Evolutionary conservation across 2,797 vertebrate genomes (phyloP), one percentile per base, ranked within the genome.

Genomic region (Pangasius mekongensis): DNA sequence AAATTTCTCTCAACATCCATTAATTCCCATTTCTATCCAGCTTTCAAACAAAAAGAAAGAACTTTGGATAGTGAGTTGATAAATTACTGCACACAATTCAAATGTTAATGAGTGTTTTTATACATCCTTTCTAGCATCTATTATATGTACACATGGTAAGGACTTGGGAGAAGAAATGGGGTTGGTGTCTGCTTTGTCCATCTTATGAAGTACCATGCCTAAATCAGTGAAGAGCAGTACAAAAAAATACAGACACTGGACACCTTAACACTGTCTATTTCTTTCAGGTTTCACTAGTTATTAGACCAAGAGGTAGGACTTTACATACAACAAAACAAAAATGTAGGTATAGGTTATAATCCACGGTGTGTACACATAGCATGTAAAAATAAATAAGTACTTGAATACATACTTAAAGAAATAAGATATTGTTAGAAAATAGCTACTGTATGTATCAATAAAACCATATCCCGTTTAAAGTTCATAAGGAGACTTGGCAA

Each of bases 371-470:
- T 95, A 94, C 92, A 95, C 94, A 89, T 89, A 94, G 91, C 95
- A 96, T 96, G 95, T 96, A 96, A 96, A 96, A 95, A 96, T 96
- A 96, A 96, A 95, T 96, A 97, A 94, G 93, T 95, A 96, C 93
- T 95, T 90, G 91, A 94, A 94, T 94, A 95, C 93, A 94, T 91
- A 92, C 89, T 95, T 74, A 91, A 95, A 95, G 96, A 96, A 95
- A 95, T 95, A 95, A 95, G 93, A 94, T 91, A 95, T 36, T 84
- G 93, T 94, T 95, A 93, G 94, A 95, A 96, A 94, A 95, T 94
- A 95, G 93, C 95, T 92, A 89, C 86, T 94, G 94, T 96, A 87
- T 94, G 95, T 74, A 85, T 85, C 43, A 89, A 87, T 89, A 89
- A 92, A 96, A 96, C 95, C 96, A 96, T 97, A 96, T 95, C 94